Evolutionary conservation across 2,113 vertebrate species (phyloP).

Genomic region (Actinemys pallida): DNA sequence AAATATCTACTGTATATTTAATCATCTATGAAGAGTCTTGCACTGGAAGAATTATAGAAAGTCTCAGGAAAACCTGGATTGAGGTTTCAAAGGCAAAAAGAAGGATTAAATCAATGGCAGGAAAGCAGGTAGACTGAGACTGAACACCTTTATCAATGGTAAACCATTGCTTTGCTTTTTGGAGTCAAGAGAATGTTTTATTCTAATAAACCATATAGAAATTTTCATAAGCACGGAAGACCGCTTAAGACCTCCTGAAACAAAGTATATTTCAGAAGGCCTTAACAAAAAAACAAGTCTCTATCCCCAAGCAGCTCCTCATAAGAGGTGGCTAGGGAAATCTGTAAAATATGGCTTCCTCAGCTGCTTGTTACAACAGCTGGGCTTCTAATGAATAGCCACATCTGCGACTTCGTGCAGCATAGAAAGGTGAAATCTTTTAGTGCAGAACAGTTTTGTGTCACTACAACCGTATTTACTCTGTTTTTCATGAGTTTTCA

Average conservation of each 20-base stretch:
- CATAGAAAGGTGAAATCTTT: conserved; percentile 1
- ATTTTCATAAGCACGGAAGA: neutral
- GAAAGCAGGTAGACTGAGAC: neutral
- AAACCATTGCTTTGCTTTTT: neutral
- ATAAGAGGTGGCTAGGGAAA: conserved; percentile 60
- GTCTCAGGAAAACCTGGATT: neutral
- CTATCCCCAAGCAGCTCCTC: neutral
- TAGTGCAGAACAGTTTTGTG: conserved; percentile 18
- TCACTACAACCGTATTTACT: conserved; percentile 50
- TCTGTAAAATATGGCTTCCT: conserved; percentile 54
- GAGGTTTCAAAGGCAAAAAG: neutral
- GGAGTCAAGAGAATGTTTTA: neutral
- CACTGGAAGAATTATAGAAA: neutral
- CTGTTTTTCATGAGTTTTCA: neutral
- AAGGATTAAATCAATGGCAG: neutral
- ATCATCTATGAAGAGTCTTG: neutral
- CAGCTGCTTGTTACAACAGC: conserved; percentile 70
- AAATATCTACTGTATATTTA: neutral
- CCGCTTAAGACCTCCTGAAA: neutral
- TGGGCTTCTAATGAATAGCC: conserved; percentile 53
- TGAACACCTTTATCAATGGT: neutral
- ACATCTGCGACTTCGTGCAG: conserved; percentile 18
- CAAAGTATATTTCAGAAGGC: neutral
- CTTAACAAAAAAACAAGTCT: neutral
- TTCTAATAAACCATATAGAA: neutral